Conservation (phyloP, 2,113 vertebrate genomes). For the Trinectes maculatus region DNA sequence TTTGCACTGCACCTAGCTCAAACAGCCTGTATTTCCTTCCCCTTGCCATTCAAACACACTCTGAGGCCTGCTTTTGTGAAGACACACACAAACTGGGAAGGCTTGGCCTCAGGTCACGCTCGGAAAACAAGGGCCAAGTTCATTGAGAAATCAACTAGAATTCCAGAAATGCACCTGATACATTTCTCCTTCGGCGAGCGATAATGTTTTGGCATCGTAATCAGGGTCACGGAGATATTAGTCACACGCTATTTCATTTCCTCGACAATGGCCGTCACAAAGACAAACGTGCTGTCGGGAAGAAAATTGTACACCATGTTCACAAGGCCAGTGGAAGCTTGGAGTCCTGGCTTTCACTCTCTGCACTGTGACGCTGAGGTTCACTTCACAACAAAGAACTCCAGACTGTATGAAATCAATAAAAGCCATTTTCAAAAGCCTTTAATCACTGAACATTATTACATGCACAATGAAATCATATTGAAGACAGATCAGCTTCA, state of each 20-base stretch:
- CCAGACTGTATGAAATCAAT: conserved; percentile 38
- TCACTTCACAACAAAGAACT: conserved; percentile 40
- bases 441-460: conserved; percentile 32
- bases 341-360: conserved; percentile 13
- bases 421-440: conserved; percentile 26
- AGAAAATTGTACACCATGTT: conserved; percentile 24
- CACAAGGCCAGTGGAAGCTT: conserved; percentile 16
- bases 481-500: conserved; percentile 31
- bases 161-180: conserved; percentile 59
- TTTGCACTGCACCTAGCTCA: conserved; percentile 78
- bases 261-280: conserved; percentile 52
- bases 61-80: conserved; percentile 63
- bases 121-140: conserved; percentile 66
- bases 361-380: conserved; percentile 23
- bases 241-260: conserved; percentile 25
- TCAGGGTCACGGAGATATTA: conserved; percentile 60
- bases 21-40: conserved; percentile 74
- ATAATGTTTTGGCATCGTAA: conserved; percentile 54
- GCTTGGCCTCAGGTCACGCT: conserved; percentile 59
- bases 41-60: conserved; percentile 53
- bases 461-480: conserved; percentile 11
- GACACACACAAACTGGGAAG: conserved; percentile 47
- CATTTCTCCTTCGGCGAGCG: conserved; percentile 15
- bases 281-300: conserved; percentile 38
- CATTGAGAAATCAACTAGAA: conserved; percentile 73